Conservation (phyloP, 2,113 vertebrate species). For the Amphiprion ocellaris region DNA sequence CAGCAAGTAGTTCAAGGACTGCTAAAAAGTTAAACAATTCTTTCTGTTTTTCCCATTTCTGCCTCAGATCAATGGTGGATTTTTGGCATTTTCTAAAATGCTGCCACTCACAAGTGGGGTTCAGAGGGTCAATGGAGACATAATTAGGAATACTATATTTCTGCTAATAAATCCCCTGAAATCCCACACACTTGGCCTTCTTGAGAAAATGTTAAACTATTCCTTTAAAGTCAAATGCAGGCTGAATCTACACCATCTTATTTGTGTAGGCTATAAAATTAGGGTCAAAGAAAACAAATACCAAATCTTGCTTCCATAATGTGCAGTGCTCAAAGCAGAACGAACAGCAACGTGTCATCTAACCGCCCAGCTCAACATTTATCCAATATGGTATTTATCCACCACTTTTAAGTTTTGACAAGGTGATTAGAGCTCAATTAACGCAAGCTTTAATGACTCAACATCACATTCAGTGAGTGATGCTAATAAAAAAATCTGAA, state of each 20-base stretch:
- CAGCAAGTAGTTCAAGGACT: too few species aligned
- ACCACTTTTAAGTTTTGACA: conserved; percentile 32
- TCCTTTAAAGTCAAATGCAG: neutral
- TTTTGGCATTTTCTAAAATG: too few species aligned
- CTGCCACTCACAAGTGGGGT: too few species aligned
- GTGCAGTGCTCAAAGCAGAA: too few species aligned
- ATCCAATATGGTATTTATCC: conserved; percentile 6
- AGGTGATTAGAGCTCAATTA: conserved; percentile 52
- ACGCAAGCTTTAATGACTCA: conserved; percentile 24
- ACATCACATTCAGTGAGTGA: conserved; percentile 17
- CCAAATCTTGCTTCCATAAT: too few species aligned
- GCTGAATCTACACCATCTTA: neutral
- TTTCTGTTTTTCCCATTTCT: too few species aligned
- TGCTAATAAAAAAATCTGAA: conserved; percentile 32
- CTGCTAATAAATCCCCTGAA: too few species aligned
- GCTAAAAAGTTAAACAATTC: too few species aligned
- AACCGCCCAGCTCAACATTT: conserved; percentile 6
- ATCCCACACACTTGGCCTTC: too few species aligned
- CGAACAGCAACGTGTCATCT: neutral
- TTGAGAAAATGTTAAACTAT: neutral
- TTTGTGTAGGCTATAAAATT: neutral
- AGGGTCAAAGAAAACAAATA: neutral
- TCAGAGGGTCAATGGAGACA: too few species aligned
- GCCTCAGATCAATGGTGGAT: too few species aligned
- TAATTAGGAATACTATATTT: too few species aligned